Evolutionary conservation across 1,140 invertebrate species (phyloP).

Genomic region (Zaprionus capensis): DNA sequence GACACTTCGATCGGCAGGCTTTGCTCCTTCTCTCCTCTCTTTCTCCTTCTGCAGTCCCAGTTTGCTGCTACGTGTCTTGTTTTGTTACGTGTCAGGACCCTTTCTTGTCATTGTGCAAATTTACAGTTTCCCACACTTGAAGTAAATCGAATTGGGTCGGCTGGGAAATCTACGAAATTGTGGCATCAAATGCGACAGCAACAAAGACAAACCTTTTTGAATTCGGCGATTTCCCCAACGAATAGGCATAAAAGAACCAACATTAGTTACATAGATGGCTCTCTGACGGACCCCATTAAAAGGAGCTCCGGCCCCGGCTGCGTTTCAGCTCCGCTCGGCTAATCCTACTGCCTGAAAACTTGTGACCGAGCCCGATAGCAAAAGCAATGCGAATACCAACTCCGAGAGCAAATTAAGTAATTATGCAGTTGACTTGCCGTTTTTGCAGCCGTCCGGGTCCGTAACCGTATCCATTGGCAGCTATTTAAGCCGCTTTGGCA

Average conservation of each 20-base stretch:
- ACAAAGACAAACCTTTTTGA: slow-evolving; percentile 71
- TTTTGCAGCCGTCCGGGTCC: slow-evolving; percentile 43
- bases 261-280: slow-evolving; percentile 2
- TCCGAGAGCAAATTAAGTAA: slow-evolving; percentile 71
- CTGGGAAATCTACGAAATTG: slow-evolving; percentile 74
- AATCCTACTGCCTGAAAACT: slow-evolving; percentile 13
- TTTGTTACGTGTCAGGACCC: slow-evolving; percentile 70
- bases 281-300: slow-evolving; percentile 4
- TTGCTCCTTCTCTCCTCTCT: background rate
- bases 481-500: slow-evolving; percentile 58
- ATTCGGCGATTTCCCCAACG: slow-evolving; percentile 52
- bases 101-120: slow-evolving; percentile 72
- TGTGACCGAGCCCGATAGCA: slow-evolving; percentile 32
- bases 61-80: slow-evolving; percentile 61
- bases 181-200: slow-evolving; percentile 67
- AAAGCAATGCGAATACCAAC: slow-evolving; percentile 44
- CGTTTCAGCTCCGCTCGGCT: background rate
- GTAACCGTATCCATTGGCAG: slow-evolving; percentile 36
- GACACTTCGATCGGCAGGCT: background rate
- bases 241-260: background rate
- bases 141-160: slow-evolving; percentile 6
- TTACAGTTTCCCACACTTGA: slow-evolving; percentile 62
- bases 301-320: background rate
- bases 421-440: slow-evolving; percentile 79
- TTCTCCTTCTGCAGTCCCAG: slow-evolving; percentile 6